Evolutionary conservation across 2,888 invertebrate genomes (phyloP), one percentile per base, ranked within the genome.

Genomic region (Macaria liturata): DNA sequence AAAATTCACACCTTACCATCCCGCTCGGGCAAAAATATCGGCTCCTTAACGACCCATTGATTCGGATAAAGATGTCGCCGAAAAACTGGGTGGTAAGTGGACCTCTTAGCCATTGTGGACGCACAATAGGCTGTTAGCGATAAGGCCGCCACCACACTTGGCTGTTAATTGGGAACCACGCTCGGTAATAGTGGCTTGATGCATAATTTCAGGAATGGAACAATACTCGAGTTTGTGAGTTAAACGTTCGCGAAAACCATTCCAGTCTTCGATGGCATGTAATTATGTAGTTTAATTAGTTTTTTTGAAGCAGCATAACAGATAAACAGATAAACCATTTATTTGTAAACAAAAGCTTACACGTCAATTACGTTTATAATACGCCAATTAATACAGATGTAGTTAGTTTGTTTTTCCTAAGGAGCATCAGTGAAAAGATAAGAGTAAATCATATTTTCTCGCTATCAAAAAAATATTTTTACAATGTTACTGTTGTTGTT

Each of bases 51-150:
- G 88, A 87, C 80, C 87, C 73, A 88, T 89, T 89, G 81, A 85
- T 76, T 77, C 73, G 75, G 83, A 88, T 89, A 84, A 86, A 88
- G 88, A 81, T 86, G 88, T 88, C 75, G 80, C 70, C 76, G 77
- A 84, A 86, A 86, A 86, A 86, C 76, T 66, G 65, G 68, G 66
- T 59, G 66, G 71, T 69, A 69, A 78, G 74, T 72, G 75, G 71
- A 53, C 50, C 4, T 52, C 67, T 63, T 58, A 68, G 66, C 75
- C 71, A 71, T 74, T 70, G 72, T 71, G 70, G 74, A 60, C 64
- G 62, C 70, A 84, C 84, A 85, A 84, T 84, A 73, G 84, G 80
- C 70, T 74, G 80, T 83, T 81, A 78, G 69, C 58, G 61, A 64
- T 72, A 62, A 72, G 66, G 62, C 69, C 59, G 56, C 57, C 72